Evolutionary conservation across 2,113 vertebrate species (phyloP).

Genomic region (Sapajus apella): DNA sequence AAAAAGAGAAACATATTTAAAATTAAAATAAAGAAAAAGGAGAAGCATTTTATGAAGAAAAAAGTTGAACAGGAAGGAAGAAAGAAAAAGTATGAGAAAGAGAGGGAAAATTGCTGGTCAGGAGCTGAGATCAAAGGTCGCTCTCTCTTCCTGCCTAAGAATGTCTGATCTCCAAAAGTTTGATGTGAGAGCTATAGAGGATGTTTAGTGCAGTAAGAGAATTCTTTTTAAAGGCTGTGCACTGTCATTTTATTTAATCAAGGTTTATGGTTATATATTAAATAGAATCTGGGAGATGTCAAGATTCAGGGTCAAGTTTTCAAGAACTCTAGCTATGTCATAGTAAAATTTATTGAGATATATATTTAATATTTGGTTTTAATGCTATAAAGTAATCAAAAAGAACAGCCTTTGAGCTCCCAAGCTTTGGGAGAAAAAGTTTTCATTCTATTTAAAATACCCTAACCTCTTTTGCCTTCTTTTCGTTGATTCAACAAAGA

Average conservation of each 20-base stretch:
- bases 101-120: not conserved
- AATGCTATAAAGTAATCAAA: not conserved
- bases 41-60: not conserved
- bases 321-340: not conserved
- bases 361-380: not conserved
- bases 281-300: not conserved
- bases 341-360: not conserved
- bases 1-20: not conserved
- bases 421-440: not conserved
- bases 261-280: not conserved
- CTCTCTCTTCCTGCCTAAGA: not conserved
- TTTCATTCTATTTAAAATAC: not conserved
- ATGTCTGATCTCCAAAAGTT: not conserved
- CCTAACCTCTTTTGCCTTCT: not conserved
- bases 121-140: not conserved
- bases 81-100: not conserved
- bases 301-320: not conserved
- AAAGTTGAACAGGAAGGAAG: not conserved
- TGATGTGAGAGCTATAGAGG: not conserved
- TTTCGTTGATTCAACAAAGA: not conserved
- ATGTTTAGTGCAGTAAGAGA: not conserved
- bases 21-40: not conserved
- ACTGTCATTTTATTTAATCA: slow-evolving; percentile 19
- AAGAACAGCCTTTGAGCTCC: not conserved
- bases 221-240: not conserved